Evolutionary conservation across 1,140 invertebrate genomes (phyloP), one percentile per base, ranked within the genome.

Genomic region (Drosophila littoralis): DNA sequence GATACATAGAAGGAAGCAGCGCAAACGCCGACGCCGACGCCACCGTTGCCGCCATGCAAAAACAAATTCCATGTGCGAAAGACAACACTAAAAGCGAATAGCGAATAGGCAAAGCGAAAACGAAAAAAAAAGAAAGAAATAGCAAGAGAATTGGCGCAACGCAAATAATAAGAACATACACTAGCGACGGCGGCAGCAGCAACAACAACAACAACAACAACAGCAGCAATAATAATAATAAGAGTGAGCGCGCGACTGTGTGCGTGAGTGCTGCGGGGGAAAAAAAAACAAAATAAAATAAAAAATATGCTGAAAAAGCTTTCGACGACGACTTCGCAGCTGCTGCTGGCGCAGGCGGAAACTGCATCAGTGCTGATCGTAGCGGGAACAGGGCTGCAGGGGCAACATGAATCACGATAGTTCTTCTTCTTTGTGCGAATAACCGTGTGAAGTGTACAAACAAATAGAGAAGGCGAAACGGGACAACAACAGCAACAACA

Each of bases 241-340:
- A 61, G 58, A 51, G 65, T 66, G 55, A 55, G 65, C 43, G 65
- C 43, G 54, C 69, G 59, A 72, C 65, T 59, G 65, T 74, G 75
- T 68, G 71, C 52, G 61, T 75, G 72, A 58, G 72, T 45, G 58
- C 42, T 46, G 57, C 60, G 28, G n/a, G n/a, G n/a, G n/a, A n/a
- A 33, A 33, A 33, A 35, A 9, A 50, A 50, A n/a, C 28, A 32
- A 50, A 60, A 72, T 46, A 69, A 73, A 77, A 84, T 77, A 32
- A 50, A 32, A 73, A 77, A 84, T 77, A 84, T 82, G 76, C 76
- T 84, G 45, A 84, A 89, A 86, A 79, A 86, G 82, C 82, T 78
- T 71, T 78, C 67, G 73, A 54, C 48, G 55, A 17, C 55, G 65
- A 55, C 58, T 51, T 67, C 68, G 77, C 74, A 75, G 74, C 69